These are phyloP conservation scores for Rana temporaria DNA, from an alignment of 2,113 vertebrate species.

Conservation along the genomic window DNA sequence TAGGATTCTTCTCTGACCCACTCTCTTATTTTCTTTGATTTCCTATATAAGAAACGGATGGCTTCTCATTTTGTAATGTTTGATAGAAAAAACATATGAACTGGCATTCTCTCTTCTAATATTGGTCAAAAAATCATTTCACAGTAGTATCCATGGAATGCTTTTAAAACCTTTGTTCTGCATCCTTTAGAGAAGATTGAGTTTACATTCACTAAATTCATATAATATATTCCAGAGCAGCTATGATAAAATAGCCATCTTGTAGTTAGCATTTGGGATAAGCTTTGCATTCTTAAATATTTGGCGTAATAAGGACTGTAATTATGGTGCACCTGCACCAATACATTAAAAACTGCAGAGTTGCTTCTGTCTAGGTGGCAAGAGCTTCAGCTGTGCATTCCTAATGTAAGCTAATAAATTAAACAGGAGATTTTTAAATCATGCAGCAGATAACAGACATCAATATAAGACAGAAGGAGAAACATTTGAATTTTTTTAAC, in stretches of 20 bases:
- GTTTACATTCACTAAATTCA: slow-evolving; percentile 35
- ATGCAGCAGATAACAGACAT: neutral
- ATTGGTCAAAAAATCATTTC: slow-evolving; percentile 57
- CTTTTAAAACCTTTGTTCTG: slow-evolving; percentile 53
- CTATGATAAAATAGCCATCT: slow-evolving; percentile 27
- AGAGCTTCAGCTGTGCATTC: neutral
- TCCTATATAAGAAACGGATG: slow-evolving; percentile 60
- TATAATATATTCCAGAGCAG: slow-evolving; percentile 13
- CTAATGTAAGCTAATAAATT: neutral
- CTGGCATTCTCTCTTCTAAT: slow-evolving; percentile 51
- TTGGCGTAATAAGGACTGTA: slow-evolving; percentile 16
- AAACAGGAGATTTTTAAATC: neutral
- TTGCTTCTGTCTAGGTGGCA: slow-evolving; percentile 9
- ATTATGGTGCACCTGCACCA: slow-evolving; percentile 21
- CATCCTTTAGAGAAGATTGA: slow-evolving; percentile 21
- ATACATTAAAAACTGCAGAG: neutral
- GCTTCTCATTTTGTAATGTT: slow-evolving; percentile 31
- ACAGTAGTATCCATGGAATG: slow-evolving; percentile 56
- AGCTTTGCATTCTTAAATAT: neutral
- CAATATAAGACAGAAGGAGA: neutral
- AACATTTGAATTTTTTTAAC: neutral
- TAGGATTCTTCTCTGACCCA: slow-evolving; percentile 51
- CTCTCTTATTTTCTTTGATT: slow-evolving; percentile 57
- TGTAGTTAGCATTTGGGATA: slow-evolving; percentile 3
- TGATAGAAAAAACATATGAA: slow-evolving; percentile 62